These are phyloP conservation scores for human (Homo sapiens) DNA, from an alignment of 2,113 vertebrate genomes.

Conservation along the genomic window DNA sequence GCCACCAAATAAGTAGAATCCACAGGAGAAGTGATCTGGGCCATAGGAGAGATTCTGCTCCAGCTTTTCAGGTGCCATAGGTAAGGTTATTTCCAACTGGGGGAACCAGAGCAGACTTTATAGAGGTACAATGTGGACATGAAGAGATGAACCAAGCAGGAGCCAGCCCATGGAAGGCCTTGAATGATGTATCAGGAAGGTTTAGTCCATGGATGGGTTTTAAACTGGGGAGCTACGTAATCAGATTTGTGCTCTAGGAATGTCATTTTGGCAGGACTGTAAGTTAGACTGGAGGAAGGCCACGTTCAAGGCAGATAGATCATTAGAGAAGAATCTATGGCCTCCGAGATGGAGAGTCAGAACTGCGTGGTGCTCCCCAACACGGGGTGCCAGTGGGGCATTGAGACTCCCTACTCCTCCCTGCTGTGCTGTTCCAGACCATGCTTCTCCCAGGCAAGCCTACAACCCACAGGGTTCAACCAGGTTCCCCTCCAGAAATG, in stretches of 20 bases:
- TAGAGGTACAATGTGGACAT: not conserved
- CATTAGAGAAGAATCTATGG: not conserved
- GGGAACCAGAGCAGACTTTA: not conserved
- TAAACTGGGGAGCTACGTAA: rapidly evolving
- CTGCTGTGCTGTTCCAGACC: not conserved
- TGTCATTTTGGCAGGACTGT: not conserved
- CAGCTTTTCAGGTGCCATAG: not conserved
- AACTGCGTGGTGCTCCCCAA: rapidly evolving
- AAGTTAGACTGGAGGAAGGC: not conserved
- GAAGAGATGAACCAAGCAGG: not conserved
- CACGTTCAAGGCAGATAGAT: not conserved
- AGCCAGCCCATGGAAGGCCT: not conserved
- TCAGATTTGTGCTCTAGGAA: not conserved
- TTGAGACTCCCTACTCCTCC: rapidly evolving
- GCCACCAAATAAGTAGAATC: not conserved
- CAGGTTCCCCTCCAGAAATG: not conserved
- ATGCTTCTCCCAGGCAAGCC: rapidly evolving
- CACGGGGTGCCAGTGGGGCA: rapidly evolving
- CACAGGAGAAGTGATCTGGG: not conserved
- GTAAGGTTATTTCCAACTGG: not conserved
- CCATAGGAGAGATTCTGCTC: not conserved
- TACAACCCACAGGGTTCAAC: not conserved
- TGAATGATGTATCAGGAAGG: not conserved
- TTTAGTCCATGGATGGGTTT: not conserved
- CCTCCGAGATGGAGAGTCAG: not conserved